These are phyloP conservation scores for Anseranas semipalmata DNA, from an alignment of 2,113 vertebrate genomes.

Conservation along the genomic window DNA sequence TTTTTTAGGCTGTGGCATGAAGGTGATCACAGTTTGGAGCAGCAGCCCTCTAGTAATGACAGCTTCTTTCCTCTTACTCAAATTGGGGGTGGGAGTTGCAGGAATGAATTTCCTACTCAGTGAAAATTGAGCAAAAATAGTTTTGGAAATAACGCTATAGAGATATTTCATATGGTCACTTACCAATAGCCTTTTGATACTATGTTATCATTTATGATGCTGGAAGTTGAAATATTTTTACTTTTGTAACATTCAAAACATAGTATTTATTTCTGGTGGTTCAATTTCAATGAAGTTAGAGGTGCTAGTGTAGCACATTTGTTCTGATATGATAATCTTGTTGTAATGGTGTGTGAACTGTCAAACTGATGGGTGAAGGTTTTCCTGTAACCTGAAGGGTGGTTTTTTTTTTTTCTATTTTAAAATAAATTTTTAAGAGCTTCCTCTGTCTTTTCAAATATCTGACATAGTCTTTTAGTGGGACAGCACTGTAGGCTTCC, in stretches of 20 bases:
- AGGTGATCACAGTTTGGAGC: background rate
- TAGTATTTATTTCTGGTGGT: background rate
- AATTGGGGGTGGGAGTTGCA: fast-evolving
- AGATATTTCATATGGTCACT: background rate
- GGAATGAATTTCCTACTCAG: background rate
- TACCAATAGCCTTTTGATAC: background rate
- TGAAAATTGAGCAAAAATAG: background rate
- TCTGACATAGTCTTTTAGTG: background rate
- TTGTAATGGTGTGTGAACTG: background rate
- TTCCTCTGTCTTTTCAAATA: background rate
- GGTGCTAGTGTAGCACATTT: background rate
- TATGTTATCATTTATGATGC: background rate
- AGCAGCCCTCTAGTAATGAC: background rate
- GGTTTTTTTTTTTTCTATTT: background rate
- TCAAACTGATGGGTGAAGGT: background rate
- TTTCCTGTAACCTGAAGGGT: background rate
- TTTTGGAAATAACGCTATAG: background rate
- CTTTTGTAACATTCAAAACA: background rate
- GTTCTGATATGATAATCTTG: background rate
- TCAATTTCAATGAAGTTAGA: background rate
- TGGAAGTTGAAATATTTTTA: background rate
- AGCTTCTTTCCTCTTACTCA: background rate
- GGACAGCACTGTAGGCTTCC: background rate
- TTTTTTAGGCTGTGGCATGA: background rate
- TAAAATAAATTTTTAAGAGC: background rate